Evolutionary conservation across 2,888 invertebrate genomes (phyloP).

Genomic region (Autographa pulchrina): DNA sequence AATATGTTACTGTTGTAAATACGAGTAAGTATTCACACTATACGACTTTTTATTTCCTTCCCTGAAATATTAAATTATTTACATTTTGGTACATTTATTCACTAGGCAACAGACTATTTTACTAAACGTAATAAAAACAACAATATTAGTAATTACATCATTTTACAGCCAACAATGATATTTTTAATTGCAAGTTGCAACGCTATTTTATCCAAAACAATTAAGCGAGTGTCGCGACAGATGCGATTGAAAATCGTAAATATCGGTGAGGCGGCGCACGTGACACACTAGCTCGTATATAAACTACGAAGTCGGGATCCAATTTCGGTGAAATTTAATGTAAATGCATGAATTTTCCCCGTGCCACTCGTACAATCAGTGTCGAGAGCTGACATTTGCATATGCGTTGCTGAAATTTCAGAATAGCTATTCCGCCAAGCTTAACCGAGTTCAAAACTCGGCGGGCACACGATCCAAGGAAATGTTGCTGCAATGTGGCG

Average conservation of each 20-base stretch:
- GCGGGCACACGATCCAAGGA: constrained; percentile 75
- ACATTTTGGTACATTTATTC: no score
- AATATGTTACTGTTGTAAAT: no score
- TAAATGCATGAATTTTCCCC: constrained; percentile 88
- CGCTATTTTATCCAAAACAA: constrained; percentile 35
- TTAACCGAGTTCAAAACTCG: constrained; percentile 87
- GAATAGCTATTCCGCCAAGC: constrained; percentile 85
- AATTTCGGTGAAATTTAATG: constrained; percentile 88
- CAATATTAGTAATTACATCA: neutral
- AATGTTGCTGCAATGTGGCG: constrained; percentile 76
- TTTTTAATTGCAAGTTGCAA: neutral
- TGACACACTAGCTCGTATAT: constrained; percentile 81
- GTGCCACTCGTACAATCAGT: constrained; percentile 88
- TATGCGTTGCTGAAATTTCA: constrained; percentile 87
- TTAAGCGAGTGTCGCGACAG: constrained; percentile 66
- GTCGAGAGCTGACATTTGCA: constrained; percentile 89
- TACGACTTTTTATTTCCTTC: no score
- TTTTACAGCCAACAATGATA: constrained; percentile 8
- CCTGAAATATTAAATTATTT: no score
- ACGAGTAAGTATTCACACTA: no score
- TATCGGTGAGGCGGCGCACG: constrained; percentile 76
- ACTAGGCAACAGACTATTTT: no score
- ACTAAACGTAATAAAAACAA: neutral
- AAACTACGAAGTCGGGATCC: constrained; percentile 83
- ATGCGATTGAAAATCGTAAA: constrained; percentile 86